Conservation (phyloP, 2,888 invertebrate species). For the Drosophila austrosaltans region DNA sequence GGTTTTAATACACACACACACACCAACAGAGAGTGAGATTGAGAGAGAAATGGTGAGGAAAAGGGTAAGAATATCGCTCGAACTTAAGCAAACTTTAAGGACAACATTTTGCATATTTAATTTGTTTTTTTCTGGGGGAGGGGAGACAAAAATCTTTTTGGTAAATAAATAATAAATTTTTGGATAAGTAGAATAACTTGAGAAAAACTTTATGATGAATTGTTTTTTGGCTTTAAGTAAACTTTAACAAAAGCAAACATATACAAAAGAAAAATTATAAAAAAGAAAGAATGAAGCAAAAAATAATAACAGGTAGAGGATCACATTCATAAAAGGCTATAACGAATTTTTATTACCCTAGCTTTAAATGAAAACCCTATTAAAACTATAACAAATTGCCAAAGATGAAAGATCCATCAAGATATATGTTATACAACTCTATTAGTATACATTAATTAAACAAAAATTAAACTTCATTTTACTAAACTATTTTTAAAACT, state of each 20-base stretch:
- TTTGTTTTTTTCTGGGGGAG: slow-evolving; percentile 24
- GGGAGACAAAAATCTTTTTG: slow-evolving; percentile 13
- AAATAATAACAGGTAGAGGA: no score
- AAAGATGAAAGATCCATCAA: no score
- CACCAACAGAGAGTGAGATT: not conserved
- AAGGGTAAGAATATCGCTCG: slow-evolving; percentile 52
- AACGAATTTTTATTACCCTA: no score
- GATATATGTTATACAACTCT: no score
- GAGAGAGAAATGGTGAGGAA: slow-evolving; percentile 22
- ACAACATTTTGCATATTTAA: slow-evolving; percentile 67
- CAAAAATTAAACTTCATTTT: no score
- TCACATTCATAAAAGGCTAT: no score
- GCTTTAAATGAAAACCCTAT: no score
- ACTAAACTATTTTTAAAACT: no score
- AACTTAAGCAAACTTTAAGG: slow-evolving; percentile 74
- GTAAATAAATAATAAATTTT: slow-evolving; percentile 25
- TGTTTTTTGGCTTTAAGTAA: slow-evolving; percentile 14
- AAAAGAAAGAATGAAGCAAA: not conserved
- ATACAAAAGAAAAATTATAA: not conserved
- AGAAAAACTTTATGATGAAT: slow-evolving; percentile 14
- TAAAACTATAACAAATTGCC: no score
- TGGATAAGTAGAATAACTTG: slow-evolving; percentile 17
- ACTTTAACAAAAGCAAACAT: not conserved
- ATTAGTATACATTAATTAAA: no score
- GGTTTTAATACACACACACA: slow-evolving; percentile 18